phyloP scores from a whole-genome alignment of 2,113 vertebrate species.

The Pteropus alecto region DNA sequence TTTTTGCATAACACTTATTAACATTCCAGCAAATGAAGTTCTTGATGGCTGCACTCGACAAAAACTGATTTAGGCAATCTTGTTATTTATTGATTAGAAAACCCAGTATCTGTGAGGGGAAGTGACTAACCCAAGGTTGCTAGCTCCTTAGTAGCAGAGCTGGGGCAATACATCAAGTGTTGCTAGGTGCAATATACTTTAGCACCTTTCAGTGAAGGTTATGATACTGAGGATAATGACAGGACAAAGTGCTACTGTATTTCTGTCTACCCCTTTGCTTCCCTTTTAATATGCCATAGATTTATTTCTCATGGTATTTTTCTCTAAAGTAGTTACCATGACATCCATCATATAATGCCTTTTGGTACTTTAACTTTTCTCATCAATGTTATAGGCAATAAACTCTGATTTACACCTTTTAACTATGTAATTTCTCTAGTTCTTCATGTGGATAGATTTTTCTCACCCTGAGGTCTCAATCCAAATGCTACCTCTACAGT shows the following conservation, averaged over 20 bases:
- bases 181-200: not conserved
- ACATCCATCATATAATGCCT: not conserved
- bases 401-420: not conserved
- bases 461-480: not conserved
- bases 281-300: not conserved
- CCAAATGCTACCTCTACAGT: not conserved
- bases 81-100: not conserved
- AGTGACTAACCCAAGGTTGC: not conserved
- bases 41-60: not conserved
- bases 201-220: not conserved
- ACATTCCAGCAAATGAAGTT: not conserved
- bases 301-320: slow-evolving; percentile 15
- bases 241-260: not conserved
- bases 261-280: not conserved
- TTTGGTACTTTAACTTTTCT: slow-evolving; percentile 11
- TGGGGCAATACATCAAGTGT: not conserved
- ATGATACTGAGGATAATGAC: not conserved
- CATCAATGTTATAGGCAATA: not conserved
- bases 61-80: not conserved
- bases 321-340: slow-evolving; percentile 31
- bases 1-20: not conserved
- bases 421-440: not conserved
- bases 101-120: not conserved
- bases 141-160: not conserved
- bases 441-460: not conserved